Evolutionary conservation across 1,140 invertebrate species (phyloP).

Genomic region (Sogatella furcifera): DNA sequence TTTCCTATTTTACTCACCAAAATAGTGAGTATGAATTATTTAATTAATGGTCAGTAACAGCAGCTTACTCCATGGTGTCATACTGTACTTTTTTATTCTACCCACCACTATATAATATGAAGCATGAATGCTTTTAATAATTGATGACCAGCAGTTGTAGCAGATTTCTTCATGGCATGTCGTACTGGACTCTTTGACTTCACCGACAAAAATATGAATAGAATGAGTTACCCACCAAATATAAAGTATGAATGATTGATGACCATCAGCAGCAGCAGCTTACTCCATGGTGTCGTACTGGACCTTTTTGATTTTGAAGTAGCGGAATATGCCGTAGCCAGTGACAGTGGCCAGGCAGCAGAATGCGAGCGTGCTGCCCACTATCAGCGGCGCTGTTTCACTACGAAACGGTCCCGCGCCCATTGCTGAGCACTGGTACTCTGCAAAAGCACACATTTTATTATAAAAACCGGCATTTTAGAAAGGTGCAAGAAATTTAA

Average conservation of each 20-base stretch:
- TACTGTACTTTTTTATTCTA: slow-evolving; percentile 89
- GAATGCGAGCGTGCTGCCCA: slow-evolving; percentile 74
- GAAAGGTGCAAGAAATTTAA: too few species aligned
- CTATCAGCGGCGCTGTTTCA: slow-evolving; percentile 75
- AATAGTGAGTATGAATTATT: too few species aligned
- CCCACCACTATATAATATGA: too few species aligned
- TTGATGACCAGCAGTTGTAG: too few species aligned
- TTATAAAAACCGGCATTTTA: neutral
- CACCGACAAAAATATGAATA: too few species aligned
- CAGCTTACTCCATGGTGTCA: slow-evolving; percentile 81
- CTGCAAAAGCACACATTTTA: slow-evolving; percentile 14
- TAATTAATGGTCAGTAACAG: too few species aligned
- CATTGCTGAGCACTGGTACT: slow-evolving; percentile 26
- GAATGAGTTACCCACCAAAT: too few species aligned
- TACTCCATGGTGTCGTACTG: slow-evolving; percentile 90
- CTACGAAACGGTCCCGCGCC: slow-evolving; percentile 39
- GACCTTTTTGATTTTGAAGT: slow-evolving; percentile 80
- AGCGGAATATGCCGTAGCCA: slow-evolving; percentile 76
- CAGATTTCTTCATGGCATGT: too few species aligned
- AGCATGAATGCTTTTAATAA: too few species aligned
- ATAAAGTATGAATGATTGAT: neutral
- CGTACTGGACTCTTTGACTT: too few species aligned
- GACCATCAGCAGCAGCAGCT: slow-evolving; percentile 18
- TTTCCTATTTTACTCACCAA: too few species aligned
- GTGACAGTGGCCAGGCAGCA: slow-evolving; percentile 66